Evolutionary conservation across 2,888 invertebrate genomes (phyloP).

Genomic region (Ophion slaviceki): DNA sequence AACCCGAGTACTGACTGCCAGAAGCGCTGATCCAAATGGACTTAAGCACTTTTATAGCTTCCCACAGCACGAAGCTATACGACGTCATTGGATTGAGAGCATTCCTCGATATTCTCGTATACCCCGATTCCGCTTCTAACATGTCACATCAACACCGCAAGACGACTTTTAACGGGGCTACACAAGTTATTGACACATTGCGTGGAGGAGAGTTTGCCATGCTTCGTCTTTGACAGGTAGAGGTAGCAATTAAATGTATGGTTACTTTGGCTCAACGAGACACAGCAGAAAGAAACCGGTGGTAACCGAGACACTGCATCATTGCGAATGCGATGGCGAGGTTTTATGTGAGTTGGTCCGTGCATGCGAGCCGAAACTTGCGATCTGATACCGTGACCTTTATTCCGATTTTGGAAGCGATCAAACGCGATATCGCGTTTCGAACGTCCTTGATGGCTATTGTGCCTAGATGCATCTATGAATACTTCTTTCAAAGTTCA

Average conservation of each 20-base stretch:
- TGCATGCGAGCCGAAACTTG: too few species aligned
- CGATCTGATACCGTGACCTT: too few species aligned
- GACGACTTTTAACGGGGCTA: slow-evolving; percentile 21
- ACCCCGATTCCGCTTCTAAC: background rate
- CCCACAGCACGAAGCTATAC: slow-evolving; percentile 52
- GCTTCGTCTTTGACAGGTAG: background rate
- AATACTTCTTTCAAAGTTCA: background rate
- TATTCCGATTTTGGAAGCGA: too few species aligned
- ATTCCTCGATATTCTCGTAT: slow-evolving; percentile 32
- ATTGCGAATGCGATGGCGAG: too few species aligned
- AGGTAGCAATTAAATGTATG: background rate
- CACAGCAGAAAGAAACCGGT: background rate
- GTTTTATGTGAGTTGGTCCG: too few species aligned
- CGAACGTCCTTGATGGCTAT: background rate
- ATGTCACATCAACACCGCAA: slow-evolving; percentile 19
- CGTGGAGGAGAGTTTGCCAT: background rate
- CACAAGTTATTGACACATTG: background rate
- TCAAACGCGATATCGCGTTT: background rate
- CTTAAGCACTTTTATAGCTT: slow-evolving; percentile 71
- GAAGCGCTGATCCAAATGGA: slow-evolving; percentile 65
- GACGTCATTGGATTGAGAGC: slow-evolving; percentile 49
- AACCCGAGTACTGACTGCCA: slow-evolving; percentile 55
- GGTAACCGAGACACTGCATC: background rate
- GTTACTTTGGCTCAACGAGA: background rate
- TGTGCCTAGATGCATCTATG: background rate